phyloP scores from a whole-genome alignment of 2,888 invertebrate genomes.

The Pecten maximus region DNA sequence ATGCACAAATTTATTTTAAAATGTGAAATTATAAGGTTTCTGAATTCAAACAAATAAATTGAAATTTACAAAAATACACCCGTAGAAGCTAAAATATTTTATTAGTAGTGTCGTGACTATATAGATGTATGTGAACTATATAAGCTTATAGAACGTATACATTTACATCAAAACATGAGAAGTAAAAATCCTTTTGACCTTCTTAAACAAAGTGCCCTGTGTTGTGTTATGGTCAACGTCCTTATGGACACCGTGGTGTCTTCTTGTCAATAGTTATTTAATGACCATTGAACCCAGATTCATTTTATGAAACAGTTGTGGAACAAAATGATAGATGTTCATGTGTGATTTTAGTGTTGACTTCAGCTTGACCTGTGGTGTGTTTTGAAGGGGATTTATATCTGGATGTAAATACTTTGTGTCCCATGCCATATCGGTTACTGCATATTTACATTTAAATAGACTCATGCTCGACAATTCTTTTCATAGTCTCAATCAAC shows the following conservation, averaged over 20 bases:
- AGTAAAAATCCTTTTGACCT: not conserved
- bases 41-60: no score
- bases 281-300: not conserved
- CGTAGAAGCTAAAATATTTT: no score
- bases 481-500: conserved; percentile 13
- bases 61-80: no score
- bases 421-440: not conserved
- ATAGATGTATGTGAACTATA: no score
- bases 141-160: no score
- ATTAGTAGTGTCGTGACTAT: no score
- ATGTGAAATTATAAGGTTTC: no score
- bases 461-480: not conserved
- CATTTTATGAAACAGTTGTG: not conserved
- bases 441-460: conserved; percentile 24
- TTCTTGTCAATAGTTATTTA: not conserved
- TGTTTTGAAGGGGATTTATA: not conserved
- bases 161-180: no score
- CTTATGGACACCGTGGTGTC: no score
- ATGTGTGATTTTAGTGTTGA: not conserved
- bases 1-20: no score
- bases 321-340: not conserved
- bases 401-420: not conserved
- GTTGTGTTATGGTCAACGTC: no score
- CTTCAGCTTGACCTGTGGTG: not conserved
- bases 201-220: not conserved